Base-by-base conservation (phyloP, 2,888 invertebrate species). In the Rhogogaster chlorosoma region DNA sequence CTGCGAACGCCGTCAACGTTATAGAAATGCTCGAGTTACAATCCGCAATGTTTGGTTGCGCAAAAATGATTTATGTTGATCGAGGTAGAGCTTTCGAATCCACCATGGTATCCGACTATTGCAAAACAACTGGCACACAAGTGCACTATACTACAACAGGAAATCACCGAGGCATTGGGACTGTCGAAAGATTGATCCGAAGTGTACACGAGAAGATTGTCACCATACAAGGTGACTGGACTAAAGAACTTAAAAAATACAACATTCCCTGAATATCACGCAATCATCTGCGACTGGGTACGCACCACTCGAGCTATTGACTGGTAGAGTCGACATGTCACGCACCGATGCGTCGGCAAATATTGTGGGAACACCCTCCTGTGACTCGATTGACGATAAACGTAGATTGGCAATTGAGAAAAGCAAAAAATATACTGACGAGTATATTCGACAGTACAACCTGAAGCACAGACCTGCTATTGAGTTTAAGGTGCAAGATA, bases 1-100 rank as follows among this genome's bases (percentile, higher is more conserved):
- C 73, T 2, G 73, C 73, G 12, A 42, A 73, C 73, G 73, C 73
- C 5, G 73, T 22, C 9, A 73, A 73, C 22, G 73, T 42, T 22
- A 73, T 73, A 38, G 73, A 26, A 26, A 73, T 73, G 73, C 42
- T 73, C 10, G 73, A 73, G 18, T 22, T 73, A 18, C 73, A 73
- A 42, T 18, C 73, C 42, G 26, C 73, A 42, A 29, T 73, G 32
- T 73, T 73, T 38, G 73, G 73, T 5, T 18, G 29, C n/a, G 73
- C 73, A 0, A 73, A 38, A 3, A 38, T 42, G n/a, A 10, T 73
- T 73, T 73, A 38, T 42, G 38, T 73, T 6, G 73, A 73, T 32
- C 38, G 73, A 0, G 42, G 38, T 6, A 71, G 38, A n/a, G 71
- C 38, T 18, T 73, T 42, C 22, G 73, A 73, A 7, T 42, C 22